phyloP scores from a whole-genome alignment of 53 echinoderm and acorn worm species.

The Apostichopus leukothele region DNA sequence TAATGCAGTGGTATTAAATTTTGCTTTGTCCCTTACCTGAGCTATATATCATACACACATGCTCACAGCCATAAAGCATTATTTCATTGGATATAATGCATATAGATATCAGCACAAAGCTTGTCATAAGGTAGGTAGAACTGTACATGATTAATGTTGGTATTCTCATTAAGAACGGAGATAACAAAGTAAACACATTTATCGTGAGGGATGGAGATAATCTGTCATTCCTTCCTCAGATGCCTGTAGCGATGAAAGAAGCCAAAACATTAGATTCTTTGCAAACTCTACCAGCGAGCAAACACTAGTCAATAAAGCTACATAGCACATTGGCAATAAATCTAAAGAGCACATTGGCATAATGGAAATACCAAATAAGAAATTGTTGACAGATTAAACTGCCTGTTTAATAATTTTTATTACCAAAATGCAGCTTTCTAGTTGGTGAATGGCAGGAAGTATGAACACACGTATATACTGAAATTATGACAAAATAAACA shows the following conservation, averaged over 20 bases:
- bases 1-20: background rate
- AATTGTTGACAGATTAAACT: background rate
- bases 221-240: background rate
- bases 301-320: background rate
- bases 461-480: no score
- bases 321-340: no score
- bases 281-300: background rate
- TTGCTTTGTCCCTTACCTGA: background rate
- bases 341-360: background rate
- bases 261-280: background rate
- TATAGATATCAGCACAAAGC: background rate
- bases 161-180: background rate
- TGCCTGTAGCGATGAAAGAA: background rate
- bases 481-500: background rate
- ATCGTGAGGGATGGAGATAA: conserved; percentile 7
- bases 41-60: background rate
- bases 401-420: background rate
- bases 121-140: no score
- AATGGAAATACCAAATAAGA: background rate
- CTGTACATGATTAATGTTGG: background rate
- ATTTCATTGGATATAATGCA: background rate
- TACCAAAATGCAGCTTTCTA: background rate
- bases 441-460: no score
- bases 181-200: conserved; percentile 10
- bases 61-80: background rate